A percentile compares a stretch with the other conserved stretches of the same genome.
Conservation (phyloP, 2,113 vertebrate genomes). For the Aegotheles bennettii region DNA sequence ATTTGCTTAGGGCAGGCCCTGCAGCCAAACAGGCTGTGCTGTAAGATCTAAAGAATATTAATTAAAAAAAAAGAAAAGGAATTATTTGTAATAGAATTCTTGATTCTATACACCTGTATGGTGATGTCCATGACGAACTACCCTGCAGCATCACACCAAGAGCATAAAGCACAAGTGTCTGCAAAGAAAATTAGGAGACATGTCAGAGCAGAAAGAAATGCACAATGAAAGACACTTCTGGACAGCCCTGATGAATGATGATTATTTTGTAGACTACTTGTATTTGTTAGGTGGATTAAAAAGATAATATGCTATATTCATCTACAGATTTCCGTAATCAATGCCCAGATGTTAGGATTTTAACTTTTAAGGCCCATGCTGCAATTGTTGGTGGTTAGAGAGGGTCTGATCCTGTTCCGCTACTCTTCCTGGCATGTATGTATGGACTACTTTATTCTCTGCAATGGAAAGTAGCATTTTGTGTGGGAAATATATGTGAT, state of each 20-base stretch:
- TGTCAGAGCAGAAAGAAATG: background rate
- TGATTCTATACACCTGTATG: constrained; percentile 81
- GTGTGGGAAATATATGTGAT: background rate
- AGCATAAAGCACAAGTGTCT: constrained; percentile 94
- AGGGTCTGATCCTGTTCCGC: background rate
- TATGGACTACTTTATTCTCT: background rate
- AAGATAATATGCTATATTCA: background rate
- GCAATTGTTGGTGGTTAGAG: background rate
- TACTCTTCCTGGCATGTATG: background rate
- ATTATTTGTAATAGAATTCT: background rate
- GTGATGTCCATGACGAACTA: constrained; percentile 82
- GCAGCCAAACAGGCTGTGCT: background rate
- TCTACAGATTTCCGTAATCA: background rate
- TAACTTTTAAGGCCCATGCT: background rate
- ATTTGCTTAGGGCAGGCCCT: background rate
- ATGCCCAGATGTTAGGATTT: background rate
- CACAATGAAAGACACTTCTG: background rate
- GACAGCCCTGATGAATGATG: background rate
- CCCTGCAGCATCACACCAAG: constrained; percentile 93
- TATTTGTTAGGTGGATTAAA: background rate
- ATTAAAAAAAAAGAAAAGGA: background rate
- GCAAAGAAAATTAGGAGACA: constrained; percentile 32
- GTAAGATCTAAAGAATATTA: background rate
- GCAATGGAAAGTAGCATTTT: background rate
- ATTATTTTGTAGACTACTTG: background rate